Evolutionary conservation across 2,888 invertebrate species (phyloP).

Genomic region (Lysandra bellargus): DNA sequence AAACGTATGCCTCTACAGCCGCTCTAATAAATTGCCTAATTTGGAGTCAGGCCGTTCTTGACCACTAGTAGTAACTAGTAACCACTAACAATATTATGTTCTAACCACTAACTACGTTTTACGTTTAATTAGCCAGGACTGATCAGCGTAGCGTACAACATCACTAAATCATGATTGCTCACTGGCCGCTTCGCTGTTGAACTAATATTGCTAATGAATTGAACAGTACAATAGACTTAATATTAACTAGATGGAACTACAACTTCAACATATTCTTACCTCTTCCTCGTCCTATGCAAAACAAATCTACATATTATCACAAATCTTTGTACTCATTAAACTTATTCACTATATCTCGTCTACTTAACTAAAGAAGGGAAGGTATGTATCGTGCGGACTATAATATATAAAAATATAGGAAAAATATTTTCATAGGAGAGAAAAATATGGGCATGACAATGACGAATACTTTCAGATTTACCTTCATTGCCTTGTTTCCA

Average conservation of each 20-base stretch:
- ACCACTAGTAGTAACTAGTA: neutral
- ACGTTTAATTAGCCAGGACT: slow-evolving; percentile 26
- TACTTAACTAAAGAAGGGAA: slow-evolving; percentile 19
- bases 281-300: slow-evolving; percentile 25
- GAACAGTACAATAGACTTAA: neutral
- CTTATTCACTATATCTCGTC: neutral
- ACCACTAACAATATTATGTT: neutral
- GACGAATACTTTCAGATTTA: slow-evolving; percentile 63
- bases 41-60: neutral
- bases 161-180: slow-evolving; percentile 24
- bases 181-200: neutral
- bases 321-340: neutral
- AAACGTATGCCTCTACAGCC: slow-evolving; percentile 16
- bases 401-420: neutral
- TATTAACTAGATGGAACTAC: neutral
- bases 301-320: slow-evolving; percentile 27
- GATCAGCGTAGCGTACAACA: slow-evolving; percentile 25
- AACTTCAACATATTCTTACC: slow-evolving; percentile 23
- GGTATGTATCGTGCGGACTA: slow-evolving; percentile 22
- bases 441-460: slow-evolving; percentile 59
- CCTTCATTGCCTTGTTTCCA: slow-evolving; percentile 78
- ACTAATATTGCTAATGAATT: slow-evolving; percentile 14
- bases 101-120: slow-evolving; percentile 27
- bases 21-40: slow-evolving; percentile 4
- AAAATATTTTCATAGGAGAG: neutral